phyloP scores from a whole-genome alignment of 2,888 invertebrate genomes.

The Limulus polyphemus region DNA sequence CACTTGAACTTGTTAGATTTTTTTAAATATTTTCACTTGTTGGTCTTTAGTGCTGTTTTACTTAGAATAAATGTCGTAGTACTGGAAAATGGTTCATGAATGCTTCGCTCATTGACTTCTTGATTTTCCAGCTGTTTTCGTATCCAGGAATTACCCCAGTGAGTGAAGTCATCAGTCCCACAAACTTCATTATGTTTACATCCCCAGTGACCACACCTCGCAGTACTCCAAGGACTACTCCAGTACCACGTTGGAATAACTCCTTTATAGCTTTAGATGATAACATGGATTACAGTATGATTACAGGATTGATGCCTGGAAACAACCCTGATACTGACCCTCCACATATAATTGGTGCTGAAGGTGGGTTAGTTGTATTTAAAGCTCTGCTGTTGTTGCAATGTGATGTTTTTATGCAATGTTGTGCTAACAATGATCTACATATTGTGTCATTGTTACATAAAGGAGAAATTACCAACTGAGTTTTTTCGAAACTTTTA shows the following conservation, averaged over 20 bases:
- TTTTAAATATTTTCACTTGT: no score
- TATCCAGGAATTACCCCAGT: conserved; percentile 76
- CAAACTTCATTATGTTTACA: conserved; percentile 66
- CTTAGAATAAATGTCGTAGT: neutral
- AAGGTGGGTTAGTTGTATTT: conserved; percentile 44
- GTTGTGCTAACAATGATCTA: no score
- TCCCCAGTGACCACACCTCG: conserved; percentile 59
- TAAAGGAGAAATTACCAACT: no score
- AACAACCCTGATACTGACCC: conserved; percentile 42
- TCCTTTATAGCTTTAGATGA: conserved; percentile 74
- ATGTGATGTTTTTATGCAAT: no score
- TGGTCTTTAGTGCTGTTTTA: neutral
- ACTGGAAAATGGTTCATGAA: neutral
- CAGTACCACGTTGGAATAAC: conserved; percentile 65
- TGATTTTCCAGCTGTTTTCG: conserved; percentile 63
- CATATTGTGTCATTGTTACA: no score
- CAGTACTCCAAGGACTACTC: conserved; percentile 50
- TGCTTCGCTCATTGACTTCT: neutral
- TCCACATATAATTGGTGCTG: conserved; percentile 59
- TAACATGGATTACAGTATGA: conserved; percentile 73
- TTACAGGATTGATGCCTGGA: conserved; percentile 53
- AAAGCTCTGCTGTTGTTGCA: no score
- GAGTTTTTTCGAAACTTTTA: no score
- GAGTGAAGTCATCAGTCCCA: conserved; percentile 72
- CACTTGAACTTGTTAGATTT: no score